Percentiles rank a stretch among this genome's conserved stretches.
These are phyloP conservation scores for Salvelinus alpinus DNA, from an alignment of 2,113 vertebrate species.

Conservation along the genomic window DNA sequence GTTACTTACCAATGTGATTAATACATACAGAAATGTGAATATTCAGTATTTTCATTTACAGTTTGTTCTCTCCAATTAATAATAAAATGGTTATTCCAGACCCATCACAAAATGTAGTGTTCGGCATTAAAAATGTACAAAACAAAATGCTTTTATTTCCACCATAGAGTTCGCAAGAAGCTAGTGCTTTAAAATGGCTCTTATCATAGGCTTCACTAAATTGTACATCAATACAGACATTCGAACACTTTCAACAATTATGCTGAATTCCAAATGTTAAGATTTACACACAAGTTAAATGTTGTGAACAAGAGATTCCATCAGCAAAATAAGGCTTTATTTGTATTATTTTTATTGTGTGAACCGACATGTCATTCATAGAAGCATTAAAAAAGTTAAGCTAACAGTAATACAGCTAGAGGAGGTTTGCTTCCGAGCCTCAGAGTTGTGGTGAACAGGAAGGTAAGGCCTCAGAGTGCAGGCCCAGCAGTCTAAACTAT, in stretches of 20 bases:
- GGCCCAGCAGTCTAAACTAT: conserved; percentile 37
- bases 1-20: conserved; percentile 8
- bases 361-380: conserved; percentile 22
- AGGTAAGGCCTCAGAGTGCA: conserved; percentile 28
- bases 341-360: conserved; percentile 43
- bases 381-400: conserved; percentile 29
- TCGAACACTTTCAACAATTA: conserved; percentile 7
- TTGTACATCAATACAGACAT: conserved; percentile 25
- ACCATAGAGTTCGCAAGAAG: conserved; percentile 45
- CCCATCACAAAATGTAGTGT: conserved; percentile 26
- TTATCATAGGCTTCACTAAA: conserved; percentile 26
- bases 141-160: conserved; percentile 47
- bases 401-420: not conserved
- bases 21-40: conserved; percentile 19
- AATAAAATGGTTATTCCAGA: conserved; percentile 34
- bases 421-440: conserved; percentile 18
- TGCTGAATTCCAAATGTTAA: conserved; percentile 2
- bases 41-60: conserved; percentile 69
- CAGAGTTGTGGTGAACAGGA: conserved; percentile 28
- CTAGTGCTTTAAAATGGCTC: conserved; percentile 29
- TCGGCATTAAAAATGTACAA: conserved; percentile 52
- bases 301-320: conserved; percentile 26
- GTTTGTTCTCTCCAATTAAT: conserved; percentile 46
- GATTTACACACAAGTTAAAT: conserved; percentile 23
- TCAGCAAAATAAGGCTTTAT: conserved; percentile 65